Conservation (phyloP, 1,140 invertebrate genomes). For the Trigoniulus corallinus region DNA sequence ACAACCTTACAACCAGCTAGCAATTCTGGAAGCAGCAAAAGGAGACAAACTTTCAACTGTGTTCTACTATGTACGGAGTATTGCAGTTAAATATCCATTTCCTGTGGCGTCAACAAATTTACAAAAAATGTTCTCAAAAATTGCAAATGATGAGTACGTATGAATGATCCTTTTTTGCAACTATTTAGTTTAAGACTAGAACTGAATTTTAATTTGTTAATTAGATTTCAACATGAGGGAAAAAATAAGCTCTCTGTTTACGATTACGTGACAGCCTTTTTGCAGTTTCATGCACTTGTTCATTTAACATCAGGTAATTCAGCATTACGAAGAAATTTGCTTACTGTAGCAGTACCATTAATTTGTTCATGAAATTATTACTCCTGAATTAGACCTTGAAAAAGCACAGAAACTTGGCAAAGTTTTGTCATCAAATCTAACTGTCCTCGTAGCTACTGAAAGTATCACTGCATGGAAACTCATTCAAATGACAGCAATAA, state of each 20-base stretch:
- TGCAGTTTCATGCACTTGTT: slow-evolving; percentile 43
- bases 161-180: not conserved
- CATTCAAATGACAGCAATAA: slow-evolving; percentile 54
- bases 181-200: not conserved
- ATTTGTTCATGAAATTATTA: not conserved
- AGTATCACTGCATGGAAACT: slow-evolving; percentile 53
- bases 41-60: slow-evolving; percentile 64
- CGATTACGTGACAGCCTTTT: slow-evolving; percentile 49
- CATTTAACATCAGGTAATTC: slow-evolving; percentile 32
- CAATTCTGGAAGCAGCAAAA: slow-evolving; percentile 56
- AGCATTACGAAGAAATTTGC: not conserved
- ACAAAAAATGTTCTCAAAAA: slow-evolving; percentile 36
- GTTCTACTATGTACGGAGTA: slow-evolving; percentile 63
- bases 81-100: slow-evolving; percentile 64
- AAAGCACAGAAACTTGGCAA: slow-evolving; percentile 38
- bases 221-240: slow-evolving; percentile 23
- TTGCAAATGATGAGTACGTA: slow-evolving; percentile 24
- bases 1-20: slow-evolving; percentile 75
- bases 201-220: not conserved
- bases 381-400: slow-evolving; percentile 27
- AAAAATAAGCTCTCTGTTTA: slow-evolving; percentile 42
- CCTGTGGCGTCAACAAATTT: slow-evolving; percentile 64
- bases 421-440: slow-evolving; percentile 46
- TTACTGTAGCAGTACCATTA: slow-evolving; percentile 4
- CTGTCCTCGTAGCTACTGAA: slow-evolving; percentile 54